phyloP scores from a whole-genome alignment of 2,888 invertebrate genomes.

The Papilio gigon region DNA sequence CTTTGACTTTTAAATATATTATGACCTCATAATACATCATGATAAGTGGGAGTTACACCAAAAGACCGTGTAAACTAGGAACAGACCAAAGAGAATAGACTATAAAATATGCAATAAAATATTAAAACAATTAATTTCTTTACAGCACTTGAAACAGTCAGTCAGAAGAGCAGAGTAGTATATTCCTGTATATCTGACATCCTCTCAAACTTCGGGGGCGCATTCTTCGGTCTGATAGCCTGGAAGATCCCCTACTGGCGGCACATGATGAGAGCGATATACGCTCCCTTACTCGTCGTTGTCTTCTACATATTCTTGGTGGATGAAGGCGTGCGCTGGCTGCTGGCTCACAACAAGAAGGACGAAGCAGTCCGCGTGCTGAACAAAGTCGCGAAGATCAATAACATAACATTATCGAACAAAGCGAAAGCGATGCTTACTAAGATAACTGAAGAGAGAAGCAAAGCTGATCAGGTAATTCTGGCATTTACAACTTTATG shows the following conservation, averaged over 20 bases:
- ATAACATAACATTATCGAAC: conserved; percentile 83
- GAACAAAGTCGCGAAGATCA: conserved; percentile 85
- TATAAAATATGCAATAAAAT: neutral
- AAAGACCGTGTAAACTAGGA: neutral
- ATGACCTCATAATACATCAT: too few relatives aligned
- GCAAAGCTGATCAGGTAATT: conserved; percentile 59
- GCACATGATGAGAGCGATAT: conserved; percentile 85
- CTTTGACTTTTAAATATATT: too few relatives aligned
- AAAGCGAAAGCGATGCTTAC: conserved; percentile 75
- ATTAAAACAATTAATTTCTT: conserved; percentile 39
- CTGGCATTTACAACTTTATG: neutral
- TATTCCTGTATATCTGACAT: conserved; percentile 74
- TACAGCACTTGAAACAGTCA: conserved; percentile 73
- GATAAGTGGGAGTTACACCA: too few relatives aligned
- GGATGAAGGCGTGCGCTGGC: conserved; percentile 91
- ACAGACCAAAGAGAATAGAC: neutral
- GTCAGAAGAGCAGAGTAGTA: conserved; percentile 69
- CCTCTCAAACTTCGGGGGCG: conserved; percentile 83
- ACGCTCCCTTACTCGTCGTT: conserved; percentile 86
- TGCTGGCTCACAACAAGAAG: conserved; percentile 86
- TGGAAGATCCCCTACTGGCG: conserved; percentile 89
- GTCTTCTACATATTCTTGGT: conserved; percentile 87
- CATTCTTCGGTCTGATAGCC: conserved; percentile 86
- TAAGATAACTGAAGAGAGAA: conserved; percentile 62
- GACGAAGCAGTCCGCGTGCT: conserved; percentile 85